phyloP scores from a whole-genome alignment of 2,113 vertebrate species.

The Oryctolagus cuniculus region mOryCun1.1 NC_091450.1:8871501-8872000 shows the following conservation, averaged over 20 bases:
- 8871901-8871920: background rate
- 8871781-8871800: background rate
- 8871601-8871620: background rate
- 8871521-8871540: background rate
- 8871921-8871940: background rate
- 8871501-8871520: background rate
- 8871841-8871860: background rate
- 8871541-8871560: background rate
- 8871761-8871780: background rate
- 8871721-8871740: background rate
- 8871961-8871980: background rate
- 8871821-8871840: background rate
- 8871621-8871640: background rate
- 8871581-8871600: background rate
- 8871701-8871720: background rate
- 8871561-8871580: background rate
- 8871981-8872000: background rate
- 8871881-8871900: background rate
- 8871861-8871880: background rate
- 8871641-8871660: background rate
- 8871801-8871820: background rate
- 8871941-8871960: background rate
- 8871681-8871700: background rate
- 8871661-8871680: background rate
- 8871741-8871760: background rate